Base-by-base conservation (phyloP, 2,888 invertebrate genomes). In the Malthinus seriepunctatus region DNA sequence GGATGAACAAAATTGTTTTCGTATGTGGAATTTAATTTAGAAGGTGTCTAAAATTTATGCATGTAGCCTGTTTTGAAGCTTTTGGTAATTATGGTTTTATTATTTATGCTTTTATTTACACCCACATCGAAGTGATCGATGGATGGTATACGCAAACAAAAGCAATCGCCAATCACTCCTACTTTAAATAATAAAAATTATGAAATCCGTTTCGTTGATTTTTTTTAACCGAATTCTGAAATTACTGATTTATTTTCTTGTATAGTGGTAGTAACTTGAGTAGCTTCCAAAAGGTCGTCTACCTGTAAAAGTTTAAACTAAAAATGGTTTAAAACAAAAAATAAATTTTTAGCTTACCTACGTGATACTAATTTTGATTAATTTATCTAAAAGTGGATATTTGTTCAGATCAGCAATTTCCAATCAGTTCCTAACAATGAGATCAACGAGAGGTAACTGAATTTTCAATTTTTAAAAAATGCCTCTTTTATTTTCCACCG, bases 51-150 rank as follows among this genome's bases (percentile, higher is more conserved):
- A 39, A 39, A 50, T 50, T 50, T 50, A 50, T 39, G 33, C 31
- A n/a, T 15, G 14, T 42, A 42, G 23, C 23, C 23, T 5, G 23
- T 42, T 15, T 23, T 42, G 10, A 14, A 6, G 15, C 39, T 2
- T 42, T 42, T n/a, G 39, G 39, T 42, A 42, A 42, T 42, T 42
- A 42, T 42, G 39, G 39, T 42, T 48, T 49, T 48, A 39, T 55
- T 55, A 49, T 55, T 55, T 55, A 55, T 55, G 55, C 44, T 34
- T 49, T 48, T 55, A 54, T 48, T 55, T 48, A 49, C 49, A 48
- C 34, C 42, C 49, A 44, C 44, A 48, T 55, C 39, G 10, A 23
- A 15, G 15, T 23, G 23, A 23, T 23, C 23, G 23, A 23, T 23
- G 23, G 23, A 23, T 5, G 23, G 23, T 5, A 23, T 23, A n/a